A percentile compares a stretch with the other conserved stretches of the same genome.
Conservation (phyloP, 2,113 vertebrate species). For the Prietella phreatophila region DNA sequence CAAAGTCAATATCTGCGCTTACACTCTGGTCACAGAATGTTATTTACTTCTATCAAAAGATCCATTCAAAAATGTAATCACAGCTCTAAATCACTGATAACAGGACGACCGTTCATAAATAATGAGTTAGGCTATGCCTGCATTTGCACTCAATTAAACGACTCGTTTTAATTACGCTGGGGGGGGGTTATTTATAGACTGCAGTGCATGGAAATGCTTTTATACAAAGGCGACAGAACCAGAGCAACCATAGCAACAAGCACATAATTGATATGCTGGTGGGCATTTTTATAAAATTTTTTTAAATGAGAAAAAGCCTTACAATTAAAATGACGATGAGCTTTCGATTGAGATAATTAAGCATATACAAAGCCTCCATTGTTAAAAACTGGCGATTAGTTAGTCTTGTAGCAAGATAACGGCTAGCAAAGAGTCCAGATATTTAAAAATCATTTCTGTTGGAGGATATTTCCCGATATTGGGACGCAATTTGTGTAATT, state of each 20-base stretch:
- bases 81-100: background rate
- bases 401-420: background rate
- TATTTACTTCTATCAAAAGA: constrained; percentile 8
- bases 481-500: background rate
- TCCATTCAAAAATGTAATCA: constrained; percentile 2
- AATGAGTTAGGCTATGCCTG: background rate
- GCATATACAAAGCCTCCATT: background rate
- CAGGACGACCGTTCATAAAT: background rate
- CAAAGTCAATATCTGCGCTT: background rate
- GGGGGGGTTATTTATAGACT: constrained; percentile 14
- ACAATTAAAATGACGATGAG: background rate
- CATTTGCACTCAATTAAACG: background rate
- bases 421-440: background rate
- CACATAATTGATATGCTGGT: background rate
- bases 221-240: background rate
- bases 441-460: background rate
- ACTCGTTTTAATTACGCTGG: background rate
- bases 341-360: background rate
- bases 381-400: background rate
- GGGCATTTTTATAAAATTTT: background rate
- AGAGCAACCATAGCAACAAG: background rate
- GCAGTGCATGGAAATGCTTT: background rate
- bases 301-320: background rate
- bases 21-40: background rate
- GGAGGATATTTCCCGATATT: background rate